phyloP scores from a whole-genome alignment of 2,888 invertebrate genomes.

The Automeris io region DNA sequence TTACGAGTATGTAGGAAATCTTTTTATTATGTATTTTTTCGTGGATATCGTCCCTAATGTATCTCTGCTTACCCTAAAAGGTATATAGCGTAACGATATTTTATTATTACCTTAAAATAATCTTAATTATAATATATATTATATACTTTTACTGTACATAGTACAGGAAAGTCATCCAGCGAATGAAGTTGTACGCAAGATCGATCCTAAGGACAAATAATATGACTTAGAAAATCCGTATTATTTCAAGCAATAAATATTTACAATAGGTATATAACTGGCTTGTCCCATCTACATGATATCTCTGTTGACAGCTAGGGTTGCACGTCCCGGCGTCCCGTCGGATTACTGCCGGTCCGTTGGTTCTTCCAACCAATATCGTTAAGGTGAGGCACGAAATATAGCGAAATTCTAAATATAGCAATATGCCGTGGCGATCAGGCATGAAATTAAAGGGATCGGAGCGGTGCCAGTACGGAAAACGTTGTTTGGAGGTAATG shows the following conservation, averaged over 20 bases:
- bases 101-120: too few species aligned
- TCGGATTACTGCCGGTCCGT: conserved; percentile 55
- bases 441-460: conserved; percentile 50
- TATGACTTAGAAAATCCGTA: not conserved
- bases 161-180: too few species aligned
- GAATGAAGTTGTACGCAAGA: too few species aligned
- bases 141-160: too few species aligned
- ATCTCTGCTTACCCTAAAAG: too few species aligned
- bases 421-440: conserved; percentile 47
- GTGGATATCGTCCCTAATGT: too few species aligned
- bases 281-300: conserved; percentile 27
- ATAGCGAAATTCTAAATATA: conserved; percentile 58
- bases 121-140: too few species aligned
- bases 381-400: conserved; percentile 44
- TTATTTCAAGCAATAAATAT: not conserved
- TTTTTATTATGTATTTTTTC: too few species aligned
- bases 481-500: conserved; percentile 4
- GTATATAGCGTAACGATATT: too few species aligned
- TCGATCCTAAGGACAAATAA: too few species aligned
- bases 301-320: conserved; percentile 26
- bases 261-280: not conserved
- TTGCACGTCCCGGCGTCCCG: conserved; percentile 35
- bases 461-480: conserved; percentile 16
- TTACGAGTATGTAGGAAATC: too few species aligned
- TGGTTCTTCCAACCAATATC: conserved; percentile 29